Base-by-base conservation (phyloP, 2,888 invertebrate species). In the Plagodis dolabraria region DNA sequence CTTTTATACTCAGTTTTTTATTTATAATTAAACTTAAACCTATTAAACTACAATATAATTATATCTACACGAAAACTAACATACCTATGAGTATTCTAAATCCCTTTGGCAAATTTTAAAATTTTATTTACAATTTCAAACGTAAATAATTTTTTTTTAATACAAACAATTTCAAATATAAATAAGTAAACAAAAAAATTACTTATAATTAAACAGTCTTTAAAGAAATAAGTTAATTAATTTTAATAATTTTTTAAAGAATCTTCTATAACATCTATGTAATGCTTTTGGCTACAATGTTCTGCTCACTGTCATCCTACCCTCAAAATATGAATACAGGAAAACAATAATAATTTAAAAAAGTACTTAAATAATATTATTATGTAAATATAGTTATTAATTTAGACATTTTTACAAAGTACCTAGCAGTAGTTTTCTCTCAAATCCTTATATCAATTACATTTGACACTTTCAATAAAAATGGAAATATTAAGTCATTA, bases 41-140 rank as follows among this genome's bases (percentile, higher is more conserved):
- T 53, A 58, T 43, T 57, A 63, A 60, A 57, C 65, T 67, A 68
- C 47, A 33, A 57, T 55, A 51, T 57, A 55, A 59, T 63, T 55
- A 57, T 57, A 64, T 61, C 60, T 67, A 73, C 65, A 68, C 58
- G 57, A 74, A 71, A 75, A 72, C 75, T 74, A 70, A 74, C 78
- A 82, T 81, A 22, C 22, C 22, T 10, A 82, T 67, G 71, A 79
- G 72, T 82, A 83, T 70, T 76, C 76, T 85, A 83, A 74, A 83
- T 63, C 56, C 68, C 87, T 89, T 89, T 89, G 89, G 89, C 87
- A 80, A 86, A 87, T 81, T 78, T 70, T 70, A 59, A 70, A 62
- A 66, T 67, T 68, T 72, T 89, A 87, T 87, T 82, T 88, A 89
- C 89, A 87, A 68, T 57, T 67, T 65, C 60, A 48, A 56, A 53